Evolutionary conservation across 1,140 invertebrate species (phyloP), one percentile per base, ranked within the genome.

Genomic region (Dendrolimus kikuchii): DNA sequence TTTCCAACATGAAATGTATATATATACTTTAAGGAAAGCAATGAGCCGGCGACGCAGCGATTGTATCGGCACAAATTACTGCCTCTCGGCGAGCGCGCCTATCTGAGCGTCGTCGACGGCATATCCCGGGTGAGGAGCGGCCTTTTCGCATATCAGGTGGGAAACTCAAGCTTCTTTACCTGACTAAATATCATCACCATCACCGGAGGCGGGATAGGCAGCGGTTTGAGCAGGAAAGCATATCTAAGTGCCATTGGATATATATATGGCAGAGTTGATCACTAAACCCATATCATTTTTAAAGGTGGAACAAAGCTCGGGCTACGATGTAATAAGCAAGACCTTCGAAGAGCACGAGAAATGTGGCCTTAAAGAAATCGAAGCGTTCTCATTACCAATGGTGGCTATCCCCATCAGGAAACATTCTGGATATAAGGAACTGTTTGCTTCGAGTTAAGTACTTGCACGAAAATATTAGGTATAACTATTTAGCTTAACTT

Each of bases 321-420:
- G 83, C 5, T 90, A 90, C 65, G 87, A 89, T 57, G 78, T 90
- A 5, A 89, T 91, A 38, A 88, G 81, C 62, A 82, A 89, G 56
- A 90, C 89, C 1, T 91, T 88, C 58, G 84, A 74, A 49, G 90
- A 91, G 68, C 77, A 77, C 5, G 90, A 91, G 60, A 91, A 91
- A 73, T 91, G 90, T 55, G 89, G 87, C 1, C 71, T 91, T 6
- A 81, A 86, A 69, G 86, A 90, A 57, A 78, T 91, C 41, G 80
- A 88, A 49, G 85, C 89, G 4, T 90, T 90, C 61, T 84, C 85
- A 53, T 60, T 89, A 57, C 88, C 89, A 36, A 84, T 86, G 74
- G 66, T 90, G 41, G 81, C 86, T 5, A 67, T 90, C 38, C 84
- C 89, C 5, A 76, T 90, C 2, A 67, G 77, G 9, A 89, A 88